Percentiles rank a stretch among this genome's conserved stretches.
These are phyloP conservation scores for Hypena proboscidalis DNA, from an alignment of 2,888 invertebrate genomes.

Conservation along the genomic window DNA sequence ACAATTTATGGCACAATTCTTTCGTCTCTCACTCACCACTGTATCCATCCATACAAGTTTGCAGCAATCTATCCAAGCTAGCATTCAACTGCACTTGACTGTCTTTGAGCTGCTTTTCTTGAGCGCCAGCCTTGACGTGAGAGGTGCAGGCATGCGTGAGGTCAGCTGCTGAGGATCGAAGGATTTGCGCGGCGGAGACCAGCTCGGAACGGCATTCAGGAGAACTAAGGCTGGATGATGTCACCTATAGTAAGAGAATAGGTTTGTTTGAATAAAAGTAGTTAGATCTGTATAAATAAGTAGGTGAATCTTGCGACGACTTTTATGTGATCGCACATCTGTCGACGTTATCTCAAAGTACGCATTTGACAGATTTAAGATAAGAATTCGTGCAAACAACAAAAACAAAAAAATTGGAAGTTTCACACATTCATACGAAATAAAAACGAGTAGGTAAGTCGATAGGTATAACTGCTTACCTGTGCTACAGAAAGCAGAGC, in stretches of 20 bases:
- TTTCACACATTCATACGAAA: too few species aligned
- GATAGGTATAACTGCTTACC: too few species aligned
- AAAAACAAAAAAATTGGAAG: too few species aligned
- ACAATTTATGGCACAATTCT: too few species aligned
- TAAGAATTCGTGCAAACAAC: too few species aligned
- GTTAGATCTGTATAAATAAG: background rate
- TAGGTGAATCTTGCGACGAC: too few species aligned
- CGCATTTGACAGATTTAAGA: too few species aligned
- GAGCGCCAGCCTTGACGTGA: background rate
- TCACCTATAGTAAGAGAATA: too few species aligned
- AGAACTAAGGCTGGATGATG: conserved; percentile 4
- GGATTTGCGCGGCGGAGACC: background rate
- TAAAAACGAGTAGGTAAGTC: too few species aligned
- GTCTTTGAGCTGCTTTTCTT: conserved; percentile 5
- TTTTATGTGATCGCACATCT: too few species aligned
- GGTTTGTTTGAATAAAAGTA: background rate
- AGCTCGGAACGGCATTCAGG: conserved; percentile 5
- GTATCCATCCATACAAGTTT: background rate
- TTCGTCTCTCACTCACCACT: background rate
- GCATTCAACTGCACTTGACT: background rate
- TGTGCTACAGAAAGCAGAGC: conserved; percentile 43
- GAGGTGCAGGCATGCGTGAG: background rate
- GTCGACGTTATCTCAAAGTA: too few species aligned
- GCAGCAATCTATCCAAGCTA: conserved; percentile 4
- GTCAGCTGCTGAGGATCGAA: conserved; percentile 1